Base-by-base conservation (phyloP, 2,113 vertebrate genomes). In the Alethe castanea region DNA sequence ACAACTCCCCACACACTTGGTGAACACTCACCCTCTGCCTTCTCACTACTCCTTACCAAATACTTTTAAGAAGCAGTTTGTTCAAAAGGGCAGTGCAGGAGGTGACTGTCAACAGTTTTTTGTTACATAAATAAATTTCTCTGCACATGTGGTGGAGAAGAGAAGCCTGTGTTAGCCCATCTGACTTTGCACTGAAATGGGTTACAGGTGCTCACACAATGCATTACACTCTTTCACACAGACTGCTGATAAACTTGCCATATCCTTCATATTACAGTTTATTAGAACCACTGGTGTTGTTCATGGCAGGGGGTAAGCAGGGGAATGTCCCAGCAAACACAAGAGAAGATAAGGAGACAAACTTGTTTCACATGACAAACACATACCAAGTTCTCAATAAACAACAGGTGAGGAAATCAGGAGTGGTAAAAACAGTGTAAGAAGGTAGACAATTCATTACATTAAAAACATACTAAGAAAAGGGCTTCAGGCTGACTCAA, bases 261-360 rank as follows among this genome's bases (percentile, higher is more conserved):
- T 40, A 64, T 67, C 40, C 54, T 67, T 25, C 31, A n/a, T 6
- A 56, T 20, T 47, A 79, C 3, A 56, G 8, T 65, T 73, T 67
- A 77, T n/a, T 50, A 74, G 25, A 79, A 67, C 26, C 65, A 64
- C 18, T 14, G 16, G 33, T 25, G 45, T 3, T 52, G 67, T 24
- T 74, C 6, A 0, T 22, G 19, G 19, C 17, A 3, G 25, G 29
- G 31, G 18, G 18, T 9, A 42, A 23, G 5, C 0, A 0, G 23
- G 10, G 28, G 11, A 3, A 48, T 38, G n/a, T 67, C 53, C 9
- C 61, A 45, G 45, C 11, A 24, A 88, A 59, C 36, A 74, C 36
- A 57, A 28, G 28, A 36, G 36, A 52, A 57, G 15, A 8, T 26
- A 64, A 22, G 45, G 38, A 38, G 38, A 73, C 31, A 33, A 62